Conservation (phyloP, 2,113 vertebrate genomes). For the Nycticebus coucang region DNA sequence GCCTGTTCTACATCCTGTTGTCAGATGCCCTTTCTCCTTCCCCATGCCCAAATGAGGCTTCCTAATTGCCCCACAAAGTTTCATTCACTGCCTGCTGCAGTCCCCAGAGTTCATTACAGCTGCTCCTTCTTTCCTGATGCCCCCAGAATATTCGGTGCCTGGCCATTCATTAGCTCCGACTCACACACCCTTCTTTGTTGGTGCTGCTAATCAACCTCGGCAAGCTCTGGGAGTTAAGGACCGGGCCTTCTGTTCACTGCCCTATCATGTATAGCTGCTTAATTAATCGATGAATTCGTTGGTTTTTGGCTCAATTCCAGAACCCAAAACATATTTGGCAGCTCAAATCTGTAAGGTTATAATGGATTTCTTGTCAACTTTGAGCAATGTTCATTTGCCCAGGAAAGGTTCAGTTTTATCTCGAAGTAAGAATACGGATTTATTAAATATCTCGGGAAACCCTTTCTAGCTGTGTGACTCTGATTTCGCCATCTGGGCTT, state of each 20-base stretch:
- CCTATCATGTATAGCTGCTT: background rate
- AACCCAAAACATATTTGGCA: background rate
- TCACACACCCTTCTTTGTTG: background rate
- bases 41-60: background rate
- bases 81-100: background rate
- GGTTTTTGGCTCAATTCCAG: background rate
- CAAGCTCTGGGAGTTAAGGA: background rate
- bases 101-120: background rate
- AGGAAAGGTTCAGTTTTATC: background rate
- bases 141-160: background rate
- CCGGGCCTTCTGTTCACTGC: background rate
- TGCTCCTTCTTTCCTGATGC: background rate
- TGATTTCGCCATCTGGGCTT: background rate
- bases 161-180: background rate
- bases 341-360: background rate
- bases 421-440: background rate
- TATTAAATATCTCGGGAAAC: background rate
- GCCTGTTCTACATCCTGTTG: background rate
- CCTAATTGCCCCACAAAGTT: background rate
- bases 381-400: background rate
- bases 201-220: background rate
- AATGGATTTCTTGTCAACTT: background rate
- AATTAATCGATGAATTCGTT: background rate
- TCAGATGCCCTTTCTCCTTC: background rate
- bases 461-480: background rate